phyloP scores from a whole-genome alignment of 2,113 vertebrate genomes.

The Setophaga kirtlandii region DNA sequence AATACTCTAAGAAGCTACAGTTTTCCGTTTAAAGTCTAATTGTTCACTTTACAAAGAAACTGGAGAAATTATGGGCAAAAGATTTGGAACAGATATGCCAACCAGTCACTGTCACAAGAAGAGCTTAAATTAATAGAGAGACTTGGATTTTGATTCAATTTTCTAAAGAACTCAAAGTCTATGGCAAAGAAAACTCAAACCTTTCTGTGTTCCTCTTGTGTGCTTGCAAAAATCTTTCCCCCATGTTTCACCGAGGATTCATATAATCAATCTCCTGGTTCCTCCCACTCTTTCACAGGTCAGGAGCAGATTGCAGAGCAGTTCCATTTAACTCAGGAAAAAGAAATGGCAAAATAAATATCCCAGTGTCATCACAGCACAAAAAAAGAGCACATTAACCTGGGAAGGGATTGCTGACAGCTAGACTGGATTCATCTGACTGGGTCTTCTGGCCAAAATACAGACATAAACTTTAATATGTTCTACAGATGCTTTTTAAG shows the following conservation, averaged over 20 bases:
- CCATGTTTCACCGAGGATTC: neutral
- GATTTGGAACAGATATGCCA: neutral
- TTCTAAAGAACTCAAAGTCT: neutral
- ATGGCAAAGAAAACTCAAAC: neutral
- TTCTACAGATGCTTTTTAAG: neutral
- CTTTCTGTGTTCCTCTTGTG: neutral
- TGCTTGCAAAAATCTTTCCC: neutral
- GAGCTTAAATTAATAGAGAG: neutral
- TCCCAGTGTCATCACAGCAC: neutral
- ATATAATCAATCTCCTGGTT: neutral
- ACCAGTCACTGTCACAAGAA: neutral
- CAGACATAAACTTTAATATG: neutral
- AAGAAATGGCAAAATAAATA: neutral
- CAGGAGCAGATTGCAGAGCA: neutral
- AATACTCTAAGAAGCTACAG: neutral
- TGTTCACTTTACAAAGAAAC: neutral
- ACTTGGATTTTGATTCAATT: neutral
- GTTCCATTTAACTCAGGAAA: neutral
- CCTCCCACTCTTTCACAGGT: neutral
- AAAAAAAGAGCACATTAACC: neutral
- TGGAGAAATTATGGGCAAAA: neutral
- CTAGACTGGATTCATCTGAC: neutral
- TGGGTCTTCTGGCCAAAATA: neutral
- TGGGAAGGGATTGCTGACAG: neutral
- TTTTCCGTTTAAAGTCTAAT: neutral